Base-by-base conservation (phyloP, 2,888 invertebrate species). In the Drosophila meridiana region DNA sequence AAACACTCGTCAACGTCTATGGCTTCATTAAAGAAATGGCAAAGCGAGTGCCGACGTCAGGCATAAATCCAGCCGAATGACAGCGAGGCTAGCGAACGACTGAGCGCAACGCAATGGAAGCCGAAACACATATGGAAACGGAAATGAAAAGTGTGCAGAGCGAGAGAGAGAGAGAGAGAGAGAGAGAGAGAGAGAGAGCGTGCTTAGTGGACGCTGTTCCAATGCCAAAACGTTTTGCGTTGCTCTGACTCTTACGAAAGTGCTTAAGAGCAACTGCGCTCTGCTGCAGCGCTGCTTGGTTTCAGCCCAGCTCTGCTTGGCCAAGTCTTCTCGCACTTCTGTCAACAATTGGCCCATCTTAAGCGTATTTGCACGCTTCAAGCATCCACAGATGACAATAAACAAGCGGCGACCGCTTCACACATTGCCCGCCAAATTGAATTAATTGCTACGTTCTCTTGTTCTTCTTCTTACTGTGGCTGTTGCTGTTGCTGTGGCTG, bases 341-440 rank as follows among this genome's bases (percentile, higher is more conserved):
- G 76, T 59, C 80, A 76, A 77, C 76, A 77, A 72, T 65, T 62
- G 53, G 62, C 52, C 43, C 65, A 53, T 80, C 77, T 80, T 77
- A 65, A 64, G 78, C 78, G 68, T 77, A 78, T 78, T 78, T 77
- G 69, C 81, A 81, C 68, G 81, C 78, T 73, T 73, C 59, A 62
- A 78, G 81, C 80, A 59, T 59, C 73, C 69, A 68, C 59, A 73
- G 80, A 78, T 58, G 52, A 81, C 68, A 80, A 77, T 63, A 72
- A 78, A 80, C 67, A 72, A 80, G 43, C 45, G 43, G 26, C 45
- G 60, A 53, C 32, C 55, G 42, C 48, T 55, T 66, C 71, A 71
- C 72, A 76, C 77, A 80, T 70, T 69, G 80, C 70, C 45, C 48
- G 20, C 59, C 69, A 80, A 79, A 75, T 75, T 76, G 72, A 74